Percentiles rank a stretch among this genome's conserved stretches.
These are phyloP conservation scores for Polypedilum pembai DNA, from an alignment of 1,140 invertebrate species.

Conservation along the genomic window DNA sequence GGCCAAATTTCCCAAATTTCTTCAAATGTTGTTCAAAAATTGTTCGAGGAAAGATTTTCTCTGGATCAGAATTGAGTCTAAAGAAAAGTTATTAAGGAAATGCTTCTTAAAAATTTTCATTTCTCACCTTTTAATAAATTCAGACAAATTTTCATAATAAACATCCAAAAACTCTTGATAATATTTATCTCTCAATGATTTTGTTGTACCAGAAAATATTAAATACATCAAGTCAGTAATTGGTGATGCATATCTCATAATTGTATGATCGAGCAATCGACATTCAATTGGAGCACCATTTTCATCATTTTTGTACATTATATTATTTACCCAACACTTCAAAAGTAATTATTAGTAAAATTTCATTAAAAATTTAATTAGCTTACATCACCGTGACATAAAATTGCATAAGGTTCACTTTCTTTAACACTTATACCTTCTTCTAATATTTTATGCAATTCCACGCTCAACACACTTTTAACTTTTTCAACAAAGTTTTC, in stretches of 20 bases:
- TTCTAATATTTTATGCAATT: conserved; percentile 33
- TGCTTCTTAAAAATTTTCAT: neutral
- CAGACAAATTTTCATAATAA: conserved; percentile 48
- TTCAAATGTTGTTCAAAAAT: conserved; percentile 35
- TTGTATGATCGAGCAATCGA: conserved; percentile 51
- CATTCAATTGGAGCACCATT: conserved; percentile 40
- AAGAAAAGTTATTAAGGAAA: neutral
- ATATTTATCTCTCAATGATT: conserved; percentile 44
- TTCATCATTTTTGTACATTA: conserved; percentile 36
- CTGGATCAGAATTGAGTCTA: conserved; percentile 39
- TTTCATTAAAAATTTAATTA: neutral
- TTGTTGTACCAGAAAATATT: conserved; percentile 49
- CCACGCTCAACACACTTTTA: neutral
- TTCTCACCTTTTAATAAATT: conserved; percentile 38
- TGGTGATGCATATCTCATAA: conserved; percentile 50
- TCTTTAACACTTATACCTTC: conserved; percentile 31
- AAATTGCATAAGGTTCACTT: conserved; percentile 34
- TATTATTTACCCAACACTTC: conserved; percentile 42
- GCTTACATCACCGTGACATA: conserved; percentile 38
- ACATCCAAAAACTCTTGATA: conserved; percentile 46
- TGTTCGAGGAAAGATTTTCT: conserved; percentile 42
- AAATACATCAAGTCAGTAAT: conserved; percentile 52
- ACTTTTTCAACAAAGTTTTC: neutral
- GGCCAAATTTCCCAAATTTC: conserved; percentile 33
- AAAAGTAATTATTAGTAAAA: neutral